These are phyloP conservation scores for Phyllopteryx taeniolatus DNA, from an alignment of 2,113 vertebrate genomes.

Conservation along the genomic window DNA sequence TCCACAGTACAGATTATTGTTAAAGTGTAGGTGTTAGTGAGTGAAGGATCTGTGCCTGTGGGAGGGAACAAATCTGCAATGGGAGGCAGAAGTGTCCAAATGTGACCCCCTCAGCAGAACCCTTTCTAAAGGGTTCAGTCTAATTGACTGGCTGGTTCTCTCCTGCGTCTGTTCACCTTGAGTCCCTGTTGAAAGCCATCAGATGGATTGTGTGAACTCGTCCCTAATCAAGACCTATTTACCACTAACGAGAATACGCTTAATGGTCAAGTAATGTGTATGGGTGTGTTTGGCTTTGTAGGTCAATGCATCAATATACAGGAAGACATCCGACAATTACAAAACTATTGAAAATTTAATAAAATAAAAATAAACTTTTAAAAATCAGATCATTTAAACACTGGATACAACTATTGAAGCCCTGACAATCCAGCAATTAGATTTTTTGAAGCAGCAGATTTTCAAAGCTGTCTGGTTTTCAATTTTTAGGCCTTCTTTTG, in stretches of 20 bases:
- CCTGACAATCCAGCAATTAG: neutral
- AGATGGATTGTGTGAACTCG: conserved; percentile 70
- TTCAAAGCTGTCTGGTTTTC: neutral
- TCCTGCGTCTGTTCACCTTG: conserved; percentile 43
- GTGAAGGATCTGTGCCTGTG: conserved; percentile 62
- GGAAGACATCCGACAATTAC: neutral
- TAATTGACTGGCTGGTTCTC: conserved; percentile 72
- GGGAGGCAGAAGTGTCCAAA: conserved; percentile 72
- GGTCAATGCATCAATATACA: conserved; percentile 39
- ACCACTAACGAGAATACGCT: conserved; percentile 69
- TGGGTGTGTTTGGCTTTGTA: conserved; percentile 25
- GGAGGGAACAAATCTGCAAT: conserved; percentile 62
- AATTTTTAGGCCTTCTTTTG: neutral
- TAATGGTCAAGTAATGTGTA: conserved; percentile 60
- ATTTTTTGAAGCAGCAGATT: neutral
- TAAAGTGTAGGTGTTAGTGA: conserved; percentile 45
- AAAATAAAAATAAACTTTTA: conserved; percentile 4
- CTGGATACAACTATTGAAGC: neutral
- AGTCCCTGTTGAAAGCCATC: conserved; percentile 59
- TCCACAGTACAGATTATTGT: conserved; percentile 39
- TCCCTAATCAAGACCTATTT: conserved; percentile 65
- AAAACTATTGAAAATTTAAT: neutral
- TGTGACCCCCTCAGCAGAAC: conserved; percentile 73
- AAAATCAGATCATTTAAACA: neutral
- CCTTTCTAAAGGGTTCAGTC: conserved; percentile 62